Conservation (phyloP, 2,888 invertebrate species). For the Agriotes lineatus region DNA sequence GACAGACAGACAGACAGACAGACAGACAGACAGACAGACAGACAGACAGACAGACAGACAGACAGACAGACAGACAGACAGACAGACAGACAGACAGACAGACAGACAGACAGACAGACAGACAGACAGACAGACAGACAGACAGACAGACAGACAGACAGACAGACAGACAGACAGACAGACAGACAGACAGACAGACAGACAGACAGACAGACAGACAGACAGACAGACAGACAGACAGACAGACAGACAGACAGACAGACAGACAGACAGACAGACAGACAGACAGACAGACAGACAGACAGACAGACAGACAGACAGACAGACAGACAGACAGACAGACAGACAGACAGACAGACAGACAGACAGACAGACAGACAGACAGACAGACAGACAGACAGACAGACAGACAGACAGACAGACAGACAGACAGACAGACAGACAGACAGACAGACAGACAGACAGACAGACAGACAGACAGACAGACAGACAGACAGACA, state of each 20-base stretch:
- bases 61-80: constrained; percentile 7
- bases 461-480: constrained; percentile 3
- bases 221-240: background rate
- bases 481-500: constrained; percentile 7
- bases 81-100: constrained; percentile 5
- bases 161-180: constrained; percentile 7
- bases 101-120: constrained; percentile 7
- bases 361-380: constrained; percentile 7
- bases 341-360: constrained; percentile 7
- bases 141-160: constrained; percentile 7
- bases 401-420: constrained; percentile 7
- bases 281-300: constrained; percentile 7
- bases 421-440: constrained; percentile 4
- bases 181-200: constrained; percentile 7
- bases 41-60: constrained; percentile 7
- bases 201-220: constrained; percentile 5
- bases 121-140: constrained; percentile 7
- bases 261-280: constrained; percentile 5
- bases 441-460: constrained; percentile 10
- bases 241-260: constrained; percentile 7
- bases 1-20: constrained; percentile 7
- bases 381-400: constrained; percentile 7
- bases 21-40: constrained; percentile 7
- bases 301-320: constrained; percentile 7
- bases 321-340: constrained; percentile 7